phyloP scores from a whole-genome alignment of 1,140 invertebrate genomes.

The Drosophila auraria region DNA sequence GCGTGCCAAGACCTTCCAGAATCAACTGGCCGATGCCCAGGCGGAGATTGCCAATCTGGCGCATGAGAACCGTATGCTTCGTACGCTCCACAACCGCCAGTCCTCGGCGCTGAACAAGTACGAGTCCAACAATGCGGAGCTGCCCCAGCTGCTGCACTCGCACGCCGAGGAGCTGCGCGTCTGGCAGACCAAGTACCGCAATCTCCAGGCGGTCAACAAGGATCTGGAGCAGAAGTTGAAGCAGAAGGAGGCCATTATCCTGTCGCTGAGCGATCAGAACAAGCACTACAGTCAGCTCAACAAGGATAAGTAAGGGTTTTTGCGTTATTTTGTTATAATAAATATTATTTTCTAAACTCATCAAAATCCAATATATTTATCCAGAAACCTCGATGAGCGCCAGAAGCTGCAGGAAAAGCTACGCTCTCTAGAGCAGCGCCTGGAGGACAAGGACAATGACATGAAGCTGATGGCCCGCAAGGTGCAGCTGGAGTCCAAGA shows the following conservation, averaged over 20 bases:
- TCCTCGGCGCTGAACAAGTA: conserved; percentile 90
- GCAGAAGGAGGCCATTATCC: conserved; percentile 88
- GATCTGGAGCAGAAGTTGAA: conserved; percentile 88
- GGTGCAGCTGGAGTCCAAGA: conserved; percentile 89
- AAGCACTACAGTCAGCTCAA: conserved; percentile 89
- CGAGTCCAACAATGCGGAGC: conserved; percentile 90
- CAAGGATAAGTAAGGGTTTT: conserved; percentile 87
- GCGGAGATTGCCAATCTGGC: conserved; percentile 91
- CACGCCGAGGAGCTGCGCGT: conserved; percentile 91
- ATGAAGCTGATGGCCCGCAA: conserved; percentile 89
- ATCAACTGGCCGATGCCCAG: conserved; percentile 92
- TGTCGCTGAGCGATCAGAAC: conserved; percentile 88
- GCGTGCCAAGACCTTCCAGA: conserved; percentile 90
- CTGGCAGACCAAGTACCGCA: conserved; percentile 89
- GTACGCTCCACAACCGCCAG: conserved; percentile 91
- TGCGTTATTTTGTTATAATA: background rate
- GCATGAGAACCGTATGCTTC: conserved; percentile 90
- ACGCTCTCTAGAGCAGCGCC: conserved; percentile 87
- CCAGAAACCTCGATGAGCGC: conserved; percentile 89
- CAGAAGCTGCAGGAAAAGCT: conserved; percentile 89
- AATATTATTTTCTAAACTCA: background rate
- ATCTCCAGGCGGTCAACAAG: conserved; percentile 88
- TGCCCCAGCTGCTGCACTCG: conserved; percentile 89
- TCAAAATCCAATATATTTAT: background rate
- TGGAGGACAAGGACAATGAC: conserved; percentile 89